Conservation (phyloP, 2,888 invertebrate species). For the Diabrotica balteata region DNA sequence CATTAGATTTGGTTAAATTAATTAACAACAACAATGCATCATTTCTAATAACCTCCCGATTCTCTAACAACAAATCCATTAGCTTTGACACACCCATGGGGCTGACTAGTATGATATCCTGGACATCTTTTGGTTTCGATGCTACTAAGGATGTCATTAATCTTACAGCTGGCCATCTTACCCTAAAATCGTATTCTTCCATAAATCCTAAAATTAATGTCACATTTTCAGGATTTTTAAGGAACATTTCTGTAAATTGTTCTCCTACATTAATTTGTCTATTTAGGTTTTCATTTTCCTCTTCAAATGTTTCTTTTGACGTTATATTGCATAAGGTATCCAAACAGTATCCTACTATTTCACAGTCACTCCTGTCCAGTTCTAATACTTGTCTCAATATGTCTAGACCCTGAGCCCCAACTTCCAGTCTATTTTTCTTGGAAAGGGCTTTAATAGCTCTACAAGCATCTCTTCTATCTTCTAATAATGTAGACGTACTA, state of each 20-base stretch:
- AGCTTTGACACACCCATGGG: conserved; percentile 98
- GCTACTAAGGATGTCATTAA: conserved; percentile 86
- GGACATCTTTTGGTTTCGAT: conserved; percentile 86
- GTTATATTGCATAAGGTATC: conserved; percentile 93
- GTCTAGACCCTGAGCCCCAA: conserved; percentile 92
- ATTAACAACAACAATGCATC: conserved; percentile 91
- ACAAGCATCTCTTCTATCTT: conserved; percentile 96
- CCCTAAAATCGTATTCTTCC: conserved; percentile 95
- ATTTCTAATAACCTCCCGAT: conserved; percentile 93
- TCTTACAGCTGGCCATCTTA: conserved; percentile 89
- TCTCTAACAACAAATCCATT: conserved; percentile 94
- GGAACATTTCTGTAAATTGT: conserved; percentile 97
- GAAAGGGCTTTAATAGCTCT: conserved; percentile 91
- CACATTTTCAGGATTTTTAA: conserved; percentile 87
- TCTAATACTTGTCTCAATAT: conserved; percentile 83
- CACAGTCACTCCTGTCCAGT: conserved; percentile 87
- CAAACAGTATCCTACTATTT: conserved; percentile 89
- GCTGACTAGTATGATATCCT: conserved; percentile 85
- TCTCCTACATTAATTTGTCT: conserved; percentile 72
- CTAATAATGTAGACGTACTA: conserved; percentile 89
- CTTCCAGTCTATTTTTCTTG: conserved; percentile 92
- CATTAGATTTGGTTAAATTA: conserved; percentile 92
- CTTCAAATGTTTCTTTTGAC: conserved; percentile 79
- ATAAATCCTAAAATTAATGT: conserved; percentile 81
- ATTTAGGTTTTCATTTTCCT: conserved; percentile 69